Evolutionary conservation across 2,888 invertebrate genomes (phyloP), one percentile per base, ranked within the genome.

Genomic region (Protodeltote pygarga): DNA sequence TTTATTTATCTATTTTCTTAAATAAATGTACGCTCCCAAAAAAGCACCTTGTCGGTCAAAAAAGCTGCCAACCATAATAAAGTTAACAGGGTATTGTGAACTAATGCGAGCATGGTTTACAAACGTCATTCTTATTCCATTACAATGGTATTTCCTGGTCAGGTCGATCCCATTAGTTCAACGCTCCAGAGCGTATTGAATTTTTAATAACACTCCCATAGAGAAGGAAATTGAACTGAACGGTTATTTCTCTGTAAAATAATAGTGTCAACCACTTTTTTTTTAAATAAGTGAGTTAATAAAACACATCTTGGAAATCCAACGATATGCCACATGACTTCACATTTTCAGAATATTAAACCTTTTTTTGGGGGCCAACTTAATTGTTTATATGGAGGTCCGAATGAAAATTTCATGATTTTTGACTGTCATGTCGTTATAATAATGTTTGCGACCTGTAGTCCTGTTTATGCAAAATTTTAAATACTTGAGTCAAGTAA

Each of bases 101-200:
- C 34, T 13, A 27, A 28, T 3, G 10, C 33, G 48, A 17, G 25
- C 32, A 46, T 33, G 24, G 11, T 10, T 19, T 13, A 11, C 31
- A 35, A 57, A 17, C 31, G 25, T 34, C 8, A 24, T 24, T 20
- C 21, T n/a, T n/a, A n/a, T n/a, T n/a, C 24, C 15, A 57, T 38
- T 57, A 57, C 63, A 58, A 63, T 63, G n/a, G 58, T 17, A 14
- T 62, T 62, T 55, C 58, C 59, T 64, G 24, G 29, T 47, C 53
- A 57, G 45, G 46, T 55, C 51, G 37, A 48, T 48, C 40, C 40
- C 46, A 63, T 60, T 69, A 63, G 49, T 42, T 57, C 37, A 38
- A 37, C 54, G 44, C 39, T 40, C 40, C 24, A 58, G 40, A 51
- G 47, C 40, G 41, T 49, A 57, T 63, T 58, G 50, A 50, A 60